These are phyloP conservation scores for Acrossocheilus fasciatus DNA, from an alignment of 2,797 vertebrate genomes.

Conservation along the genomic window DNA sequence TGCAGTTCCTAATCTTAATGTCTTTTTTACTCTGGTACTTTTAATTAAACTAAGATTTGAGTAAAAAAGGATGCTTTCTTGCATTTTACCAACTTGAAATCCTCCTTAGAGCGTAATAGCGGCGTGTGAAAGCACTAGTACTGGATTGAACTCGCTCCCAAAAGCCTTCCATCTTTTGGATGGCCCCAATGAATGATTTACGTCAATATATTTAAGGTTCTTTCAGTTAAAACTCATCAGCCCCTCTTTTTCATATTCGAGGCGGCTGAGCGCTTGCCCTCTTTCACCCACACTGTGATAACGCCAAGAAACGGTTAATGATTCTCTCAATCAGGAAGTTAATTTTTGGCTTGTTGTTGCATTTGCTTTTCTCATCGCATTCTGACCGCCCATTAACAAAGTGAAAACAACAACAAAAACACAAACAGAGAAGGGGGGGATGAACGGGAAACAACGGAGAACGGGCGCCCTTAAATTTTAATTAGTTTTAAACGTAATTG, in stretches of 20 bases:
- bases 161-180: conserved; percentile 35
- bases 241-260: conserved; percentile 7
- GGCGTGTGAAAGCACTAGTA: background rate
- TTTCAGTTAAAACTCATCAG: background rate
- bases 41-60: conserved; percentile 64
- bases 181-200: conserved; percentile 32
- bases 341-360: conserved; percentile 57
- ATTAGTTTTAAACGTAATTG: conserved; percentile 61
- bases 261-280: conserved; percentile 39
- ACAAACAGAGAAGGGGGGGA: conserved; percentile 28
- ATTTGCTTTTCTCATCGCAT: conserved; percentile 50
- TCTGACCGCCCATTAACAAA: conserved; percentile 55
- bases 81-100: conserved; percentile 4
- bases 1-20: conserved; percentile 45
- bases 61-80: conserved; percentile 45
- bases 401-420: conserved; percentile 62
- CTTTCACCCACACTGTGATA: conserved; percentile 60
- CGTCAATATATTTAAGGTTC: conserved; percentile 21
- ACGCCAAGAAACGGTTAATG: conserved; percentile 50
- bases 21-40: conserved; percentile 52
- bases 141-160: background rate
- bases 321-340: conserved; percentile 59
- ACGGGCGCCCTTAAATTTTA: conserved; percentile 54
- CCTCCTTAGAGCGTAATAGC: too few species aligned
- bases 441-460: conserved; percentile 37